Evolutionary conservation across 1,140 invertebrate genomes (phyloP).

Genomic region (Apis dorsata): DNA sequence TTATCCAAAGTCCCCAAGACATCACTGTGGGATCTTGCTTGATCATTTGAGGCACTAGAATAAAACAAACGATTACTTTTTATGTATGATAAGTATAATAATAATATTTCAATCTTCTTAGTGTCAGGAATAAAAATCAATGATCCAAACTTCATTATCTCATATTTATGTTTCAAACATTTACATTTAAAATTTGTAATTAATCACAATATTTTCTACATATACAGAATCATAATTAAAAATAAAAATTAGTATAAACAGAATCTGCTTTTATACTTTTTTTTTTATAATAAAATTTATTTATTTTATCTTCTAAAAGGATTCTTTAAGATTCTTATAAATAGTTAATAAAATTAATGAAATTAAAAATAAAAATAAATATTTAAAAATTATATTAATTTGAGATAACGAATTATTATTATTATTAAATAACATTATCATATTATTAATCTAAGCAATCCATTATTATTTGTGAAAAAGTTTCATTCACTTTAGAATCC

Average conservation of each 20-base stretch:
- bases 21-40: constrained; percentile 84
- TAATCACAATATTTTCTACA: background rate
- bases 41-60: constrained; percentile 83
- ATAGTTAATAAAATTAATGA: background rate
- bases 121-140: background rate
- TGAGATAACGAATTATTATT: background rate
- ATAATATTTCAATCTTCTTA: background rate
- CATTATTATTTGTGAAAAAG: background rate
- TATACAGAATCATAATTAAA: background rate
- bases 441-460: background rate
- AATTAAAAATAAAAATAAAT: background rate
- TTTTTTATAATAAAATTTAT: background rate
- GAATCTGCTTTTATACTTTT: background rate
- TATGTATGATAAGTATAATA: constrained; percentile 5
- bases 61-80: constrained; percentile 29
- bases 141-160: background rate
- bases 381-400: background rate
- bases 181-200: background rate
- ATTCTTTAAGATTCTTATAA: background rate
- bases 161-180: background rate
- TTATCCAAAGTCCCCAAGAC: constrained; percentile 86
- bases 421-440: background rate
- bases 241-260: background rate
- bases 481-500: no score
- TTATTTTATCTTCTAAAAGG: background rate